These are phyloP conservation scores for Cheilosia soror DNA, from an alignment of 2,888 invertebrate genomes.

Conservation along the genomic window DNA sequence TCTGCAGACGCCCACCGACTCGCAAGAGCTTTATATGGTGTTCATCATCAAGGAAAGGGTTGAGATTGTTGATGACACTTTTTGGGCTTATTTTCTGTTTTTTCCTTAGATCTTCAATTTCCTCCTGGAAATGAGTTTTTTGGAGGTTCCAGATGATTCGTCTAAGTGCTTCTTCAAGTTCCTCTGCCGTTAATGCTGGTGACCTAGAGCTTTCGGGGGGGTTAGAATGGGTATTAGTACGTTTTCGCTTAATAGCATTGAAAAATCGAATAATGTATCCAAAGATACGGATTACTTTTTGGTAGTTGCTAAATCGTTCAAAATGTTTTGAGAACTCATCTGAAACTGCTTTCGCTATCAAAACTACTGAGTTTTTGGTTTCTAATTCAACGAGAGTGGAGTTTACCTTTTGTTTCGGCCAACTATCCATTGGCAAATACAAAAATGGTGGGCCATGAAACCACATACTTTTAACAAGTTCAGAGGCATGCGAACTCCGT, in stretches of 20 bases:
- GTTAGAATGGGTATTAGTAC: constrained; percentile 4
- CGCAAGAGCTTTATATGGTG: constrained; percentile 1
- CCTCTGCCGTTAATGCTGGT: constrained; percentile 2
- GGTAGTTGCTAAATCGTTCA: background rate
- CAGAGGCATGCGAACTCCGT: background rate
- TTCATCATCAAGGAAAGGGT: background rate
- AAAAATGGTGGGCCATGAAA: constrained; percentile 2
- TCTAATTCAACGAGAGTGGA: background rate
- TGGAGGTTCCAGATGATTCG: constrained; percentile 20
- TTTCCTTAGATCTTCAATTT: constrained; percentile 18
- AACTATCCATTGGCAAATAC: background rate
- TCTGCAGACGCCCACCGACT: constrained; percentile 26
- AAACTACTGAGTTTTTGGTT: background rate
- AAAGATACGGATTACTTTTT: too few species aligned
- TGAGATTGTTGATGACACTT: constrained; percentile 6
- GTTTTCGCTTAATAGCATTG: background rate
- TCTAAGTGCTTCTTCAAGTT: constrained; percentile 2
- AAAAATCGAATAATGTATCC: too few species aligned
- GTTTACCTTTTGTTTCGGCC: constrained; percentile 13
- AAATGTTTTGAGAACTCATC: background rate
- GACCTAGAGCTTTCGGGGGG: constrained; percentile 5
- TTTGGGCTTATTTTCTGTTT: constrained; percentile 16
- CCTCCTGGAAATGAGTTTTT: constrained; percentile 29
- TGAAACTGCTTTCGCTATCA: background rate
- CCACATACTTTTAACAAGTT: constrained; percentile 14